phyloP scores from a whole-genome alignment of 2,113 vertebrate genomes.

The Lampris incognitus region DNA sequence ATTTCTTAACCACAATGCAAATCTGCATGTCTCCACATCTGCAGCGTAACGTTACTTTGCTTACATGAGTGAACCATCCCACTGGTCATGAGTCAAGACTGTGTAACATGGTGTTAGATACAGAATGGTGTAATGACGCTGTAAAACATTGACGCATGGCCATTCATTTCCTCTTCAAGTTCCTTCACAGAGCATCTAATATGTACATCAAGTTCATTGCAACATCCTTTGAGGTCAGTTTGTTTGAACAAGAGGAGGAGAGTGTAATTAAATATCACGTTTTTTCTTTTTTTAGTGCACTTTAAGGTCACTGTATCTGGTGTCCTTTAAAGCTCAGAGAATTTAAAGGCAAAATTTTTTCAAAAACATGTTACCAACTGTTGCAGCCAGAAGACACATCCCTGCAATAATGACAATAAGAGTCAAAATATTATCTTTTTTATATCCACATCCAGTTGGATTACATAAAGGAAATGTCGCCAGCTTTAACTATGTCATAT shows the following conservation, averaged over 20 bases:
- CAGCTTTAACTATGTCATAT: no score
- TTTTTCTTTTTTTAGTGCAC: neutral
- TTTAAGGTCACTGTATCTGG: no score
- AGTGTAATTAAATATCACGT: neutral
- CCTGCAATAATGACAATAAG: no score
- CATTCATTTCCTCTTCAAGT: conserved; percentile 34
- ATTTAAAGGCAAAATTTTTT: no score
- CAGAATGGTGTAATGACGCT: conserved; percentile 12
- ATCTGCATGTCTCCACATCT: neutral
- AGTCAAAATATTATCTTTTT: no score
- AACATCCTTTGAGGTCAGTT: neutral
- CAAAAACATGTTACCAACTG: no score
- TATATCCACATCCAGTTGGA: no score
- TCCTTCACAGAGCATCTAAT: neutral
- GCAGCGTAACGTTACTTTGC: neutral
- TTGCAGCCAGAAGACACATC: no score
- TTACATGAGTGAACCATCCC: neutral
- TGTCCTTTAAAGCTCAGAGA: no score
- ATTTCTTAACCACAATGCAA: neutral
- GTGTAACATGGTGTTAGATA: neutral
- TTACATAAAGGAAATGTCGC: no score
- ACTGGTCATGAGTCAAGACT: conserved; percentile 34
- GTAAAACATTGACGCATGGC: conserved; percentile 44
- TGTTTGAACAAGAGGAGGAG: neutral
- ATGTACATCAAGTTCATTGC: neutral